Conservation (phyloP, 2,797 vertebrate genomes). For the Antrozous pallidus region DNA sequence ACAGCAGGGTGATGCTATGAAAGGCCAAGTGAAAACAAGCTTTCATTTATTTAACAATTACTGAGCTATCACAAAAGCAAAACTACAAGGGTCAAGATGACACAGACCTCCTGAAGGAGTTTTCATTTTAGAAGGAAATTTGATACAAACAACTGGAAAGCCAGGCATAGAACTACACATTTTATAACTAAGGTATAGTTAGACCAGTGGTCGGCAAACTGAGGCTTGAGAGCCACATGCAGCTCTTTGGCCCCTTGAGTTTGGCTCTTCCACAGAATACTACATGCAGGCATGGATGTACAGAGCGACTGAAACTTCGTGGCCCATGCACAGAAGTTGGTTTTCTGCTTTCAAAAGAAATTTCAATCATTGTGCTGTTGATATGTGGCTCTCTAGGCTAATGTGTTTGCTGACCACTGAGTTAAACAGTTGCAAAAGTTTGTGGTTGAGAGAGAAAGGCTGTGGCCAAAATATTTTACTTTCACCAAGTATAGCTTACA, state of each 20-base stretch:
- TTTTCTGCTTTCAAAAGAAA: too few species aligned
- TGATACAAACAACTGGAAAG: neutral
- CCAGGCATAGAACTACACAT: neutral
- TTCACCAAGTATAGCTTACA: neutral
- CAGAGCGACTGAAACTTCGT: too few species aligned
- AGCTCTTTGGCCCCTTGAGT: too few species aligned
- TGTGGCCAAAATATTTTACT: neutral
- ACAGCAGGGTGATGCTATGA: neutral
- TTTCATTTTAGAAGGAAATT: neutral
- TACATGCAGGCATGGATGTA: too few species aligned
- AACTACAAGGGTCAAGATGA: neutral
- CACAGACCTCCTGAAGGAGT: neutral
- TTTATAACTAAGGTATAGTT: neutral
- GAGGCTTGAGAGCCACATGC: too few species aligned
- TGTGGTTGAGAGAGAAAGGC: neutral
- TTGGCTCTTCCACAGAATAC: too few species aligned
- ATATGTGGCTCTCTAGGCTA: too few species aligned
- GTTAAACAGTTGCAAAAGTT: neutral
- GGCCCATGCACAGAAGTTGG: too few species aligned
- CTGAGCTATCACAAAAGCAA: neutral
- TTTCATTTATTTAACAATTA: neutral
- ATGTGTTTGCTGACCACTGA: too few species aligned
- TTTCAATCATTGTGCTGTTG: too few species aligned
- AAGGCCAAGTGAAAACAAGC: neutral
- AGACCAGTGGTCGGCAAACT: too few species aligned